Conservation (phyloP, 1,140 invertebrate species). For the Ctenoplectra terminalis region DNA sequence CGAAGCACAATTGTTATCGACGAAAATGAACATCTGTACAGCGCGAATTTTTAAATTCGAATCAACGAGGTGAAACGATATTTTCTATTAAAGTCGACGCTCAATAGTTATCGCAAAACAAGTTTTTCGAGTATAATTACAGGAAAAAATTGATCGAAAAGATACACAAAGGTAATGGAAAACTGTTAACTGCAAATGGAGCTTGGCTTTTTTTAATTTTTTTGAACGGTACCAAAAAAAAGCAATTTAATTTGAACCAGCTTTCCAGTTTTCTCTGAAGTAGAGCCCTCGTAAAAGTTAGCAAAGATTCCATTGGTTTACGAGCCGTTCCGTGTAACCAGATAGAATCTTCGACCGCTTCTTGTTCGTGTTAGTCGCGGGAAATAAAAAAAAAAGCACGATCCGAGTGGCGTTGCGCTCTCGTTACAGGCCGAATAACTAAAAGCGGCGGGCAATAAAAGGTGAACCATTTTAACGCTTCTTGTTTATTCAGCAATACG, state of each 20-base stretch:
- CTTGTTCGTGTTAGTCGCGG: background rate
- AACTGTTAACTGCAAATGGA: background rate
- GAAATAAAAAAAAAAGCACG: background rate
- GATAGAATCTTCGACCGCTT: background rate
- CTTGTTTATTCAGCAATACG: conserved; percentile 9
- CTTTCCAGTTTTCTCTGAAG: background rate
- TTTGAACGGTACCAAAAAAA: background rate
- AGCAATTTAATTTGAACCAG: background rate
- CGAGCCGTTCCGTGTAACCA: background rate
- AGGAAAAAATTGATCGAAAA: background rate
- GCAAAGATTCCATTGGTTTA: background rate
- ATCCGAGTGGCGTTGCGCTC: background rate
- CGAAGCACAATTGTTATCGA: background rate
- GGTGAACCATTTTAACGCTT: conserved; percentile 19
- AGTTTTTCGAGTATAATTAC: too few species aligned
- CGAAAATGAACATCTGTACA: too few species aligned
- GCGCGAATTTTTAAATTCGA: background rate
- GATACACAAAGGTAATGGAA: background rate
- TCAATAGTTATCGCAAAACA: background rate
- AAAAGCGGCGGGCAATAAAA: background rate
- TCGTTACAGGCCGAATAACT: background rate
- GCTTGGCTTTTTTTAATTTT: background rate
- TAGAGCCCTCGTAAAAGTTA: background rate
- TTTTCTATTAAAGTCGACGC: background rate
- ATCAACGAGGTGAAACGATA: background rate